Evolutionary conservation across 2,113 vertebrate genomes (phyloP), one percentile per base, ranked within the genome.

Genomic region (Vidua chalybeata): DNA sequence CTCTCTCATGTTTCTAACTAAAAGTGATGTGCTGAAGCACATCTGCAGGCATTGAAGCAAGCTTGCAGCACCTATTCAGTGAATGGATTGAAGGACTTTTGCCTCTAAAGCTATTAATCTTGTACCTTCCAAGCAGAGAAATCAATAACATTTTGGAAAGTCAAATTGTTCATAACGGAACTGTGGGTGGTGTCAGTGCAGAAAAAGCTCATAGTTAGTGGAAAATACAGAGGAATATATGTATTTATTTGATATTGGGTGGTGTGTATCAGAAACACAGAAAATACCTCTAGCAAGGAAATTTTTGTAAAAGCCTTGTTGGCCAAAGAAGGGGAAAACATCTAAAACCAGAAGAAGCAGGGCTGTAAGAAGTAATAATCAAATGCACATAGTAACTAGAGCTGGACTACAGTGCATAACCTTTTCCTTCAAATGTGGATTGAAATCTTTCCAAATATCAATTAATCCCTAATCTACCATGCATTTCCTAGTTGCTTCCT

Each of bases 381-480:
- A 92, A 89, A 92, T 94, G 88, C 92, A 96, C 80, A 78, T 24
- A 86, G 81, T 84, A 91, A 89, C 88, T 88, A 93, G 93, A 96
- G 73, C 91, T 90, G 67, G 94, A 71, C 82, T 88, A 68, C 76
- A 84, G 77, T 94, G 73, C 14, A 1, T 89, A 96, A 97, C 92
- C 81, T 97, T 97, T 95, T 96, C 83, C 80, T 92, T 96, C 89
- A 95, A 95, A 96, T 90, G 90, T 91, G 69, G 90, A 96, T 97
- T 97, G 97, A 97, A 97, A 97, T 96, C 96, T 96, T 96, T 97
- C 96, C 97, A 97, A 97, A 96, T 97, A 97, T 95, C 96, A 97
- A 97, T 97, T 97, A 97, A 97, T 97, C 97, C 94, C 84, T 97
- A 96, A 96, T 97, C 90, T 97, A 91, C 92, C 97, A 94, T 97